These are phyloP conservation scores for Octonoba sinensis DNA, from an alignment of 2,888 invertebrate species.

Conservation along the genomic window DNA sequence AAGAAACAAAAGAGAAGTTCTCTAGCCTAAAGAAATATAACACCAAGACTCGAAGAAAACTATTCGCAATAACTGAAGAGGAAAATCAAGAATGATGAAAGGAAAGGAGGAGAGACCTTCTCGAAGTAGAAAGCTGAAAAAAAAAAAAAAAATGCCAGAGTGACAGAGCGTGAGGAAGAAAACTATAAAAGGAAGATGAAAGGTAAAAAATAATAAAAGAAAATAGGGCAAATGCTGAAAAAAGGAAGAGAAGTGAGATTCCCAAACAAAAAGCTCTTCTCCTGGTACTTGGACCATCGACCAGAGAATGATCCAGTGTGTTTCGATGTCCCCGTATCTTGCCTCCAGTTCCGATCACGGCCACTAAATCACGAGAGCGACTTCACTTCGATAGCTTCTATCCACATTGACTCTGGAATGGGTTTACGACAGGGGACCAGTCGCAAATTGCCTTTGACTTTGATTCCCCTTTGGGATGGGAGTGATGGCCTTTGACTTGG, in stretches of 20 bases:
- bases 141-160: constrained; percentile 38
- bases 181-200: constrained; percentile 59
- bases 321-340: constrained; percentile 52
- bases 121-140: constrained; percentile 16
- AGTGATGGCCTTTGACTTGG: too few relatives aligned
- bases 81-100: constrained; percentile 64
- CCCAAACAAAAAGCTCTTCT: constrained; percentile 50
- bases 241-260: constrained; percentile 34
- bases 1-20: constrained; percentile 57
- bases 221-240: constrained; percentile 10
- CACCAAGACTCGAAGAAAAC: constrained; percentile 57
- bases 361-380: constrained; percentile 60
- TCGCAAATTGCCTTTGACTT: constrained; percentile 35
- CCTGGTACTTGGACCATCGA: constrained; percentile 49
- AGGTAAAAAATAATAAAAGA: constrained; percentile 41
- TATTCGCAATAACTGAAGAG: constrained; percentile 63
- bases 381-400: constrained; percentile 55
- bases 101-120: constrained; percentile 43
- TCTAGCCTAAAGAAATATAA: constrained; percentile 51
- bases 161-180: constrained; percentile 62
- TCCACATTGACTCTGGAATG: constrained; percentile 46
- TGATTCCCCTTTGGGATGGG: neutral
- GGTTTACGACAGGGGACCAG: constrained; percentile 37
- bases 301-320: constrained; percentile 51
- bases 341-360: constrained; percentile 59